phyloP scores from a whole-genome alignment of 2,113 vertebrate species.

The Coracopsis vasa region DNA sequence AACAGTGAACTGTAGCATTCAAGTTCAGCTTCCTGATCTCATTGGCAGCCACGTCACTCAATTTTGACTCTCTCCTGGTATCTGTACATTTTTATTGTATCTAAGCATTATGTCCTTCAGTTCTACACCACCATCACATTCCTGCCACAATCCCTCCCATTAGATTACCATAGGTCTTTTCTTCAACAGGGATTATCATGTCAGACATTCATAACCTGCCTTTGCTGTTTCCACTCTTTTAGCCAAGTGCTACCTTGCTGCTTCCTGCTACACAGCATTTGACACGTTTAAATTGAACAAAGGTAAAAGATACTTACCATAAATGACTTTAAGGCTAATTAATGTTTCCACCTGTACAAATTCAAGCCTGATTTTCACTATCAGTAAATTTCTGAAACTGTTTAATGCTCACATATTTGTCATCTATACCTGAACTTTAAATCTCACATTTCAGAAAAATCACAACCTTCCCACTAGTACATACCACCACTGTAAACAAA shows the following conservation, averaged over 20 bases:
- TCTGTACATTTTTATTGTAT: not conserved
- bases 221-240: not conserved
- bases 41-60: not conserved
- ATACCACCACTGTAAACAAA: not conserved
- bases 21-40: not conserved
- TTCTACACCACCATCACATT: not conserved
- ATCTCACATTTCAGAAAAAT: not conserved
- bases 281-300: not conserved
- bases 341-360: not conserved
- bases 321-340: not conserved
- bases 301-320: not conserved
- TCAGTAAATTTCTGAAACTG: not conserved
- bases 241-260: not conserved
- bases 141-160: not conserved
- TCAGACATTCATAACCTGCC: not conserved
- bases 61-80: not conserved
- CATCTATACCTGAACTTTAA: not conserved
- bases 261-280: not conserved
- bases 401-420: not conserved
- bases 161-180: not conserved
- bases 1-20: not conserved
- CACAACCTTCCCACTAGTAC: not conserved
- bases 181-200: not conserved
- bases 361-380: not conserved
- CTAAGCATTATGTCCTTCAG: not conserved